These are phyloP conservation scores for Choloepus hoffmanni DNA, from an alignment of 2,113 vertebrate species.

Conservation along the genomic window DNA sequence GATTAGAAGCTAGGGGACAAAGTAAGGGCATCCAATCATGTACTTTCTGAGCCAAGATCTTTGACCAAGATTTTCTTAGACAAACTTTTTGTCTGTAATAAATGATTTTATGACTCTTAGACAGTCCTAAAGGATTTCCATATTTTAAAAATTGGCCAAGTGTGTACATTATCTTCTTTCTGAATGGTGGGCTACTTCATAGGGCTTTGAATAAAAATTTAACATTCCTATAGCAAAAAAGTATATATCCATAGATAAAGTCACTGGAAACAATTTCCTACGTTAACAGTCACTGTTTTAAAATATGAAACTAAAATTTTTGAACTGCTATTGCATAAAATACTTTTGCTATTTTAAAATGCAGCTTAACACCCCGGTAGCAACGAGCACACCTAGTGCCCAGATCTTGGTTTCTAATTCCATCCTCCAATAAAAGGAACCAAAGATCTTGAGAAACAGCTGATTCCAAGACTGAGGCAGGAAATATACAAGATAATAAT, in stretches of 20 bases:
- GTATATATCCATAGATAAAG: background rate
- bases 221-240: background rate
- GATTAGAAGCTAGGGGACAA: background rate
- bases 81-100: background rate
- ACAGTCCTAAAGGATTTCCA: background rate
- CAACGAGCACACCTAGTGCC: background rate
- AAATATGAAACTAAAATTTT: background rate
- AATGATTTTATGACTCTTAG: background rate
- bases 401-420: background rate
- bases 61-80: background rate
- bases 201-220: conserved; percentile 25
- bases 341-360: background rate
- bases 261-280: background rate
- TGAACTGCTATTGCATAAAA: background rate
- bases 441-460: background rate
- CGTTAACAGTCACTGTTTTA: background rate
- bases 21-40: too few species aligned
- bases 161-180: background rate
- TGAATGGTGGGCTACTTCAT: background rate
- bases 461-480: background rate
- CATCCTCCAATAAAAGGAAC: background rate
- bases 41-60: background rate
- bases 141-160: background rate
- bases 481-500: background rate
- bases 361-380: background rate